Evolutionary conservation across 2,113 vertebrate species (phyloP).

Genomic region (Enhydra lutris): DNA sequence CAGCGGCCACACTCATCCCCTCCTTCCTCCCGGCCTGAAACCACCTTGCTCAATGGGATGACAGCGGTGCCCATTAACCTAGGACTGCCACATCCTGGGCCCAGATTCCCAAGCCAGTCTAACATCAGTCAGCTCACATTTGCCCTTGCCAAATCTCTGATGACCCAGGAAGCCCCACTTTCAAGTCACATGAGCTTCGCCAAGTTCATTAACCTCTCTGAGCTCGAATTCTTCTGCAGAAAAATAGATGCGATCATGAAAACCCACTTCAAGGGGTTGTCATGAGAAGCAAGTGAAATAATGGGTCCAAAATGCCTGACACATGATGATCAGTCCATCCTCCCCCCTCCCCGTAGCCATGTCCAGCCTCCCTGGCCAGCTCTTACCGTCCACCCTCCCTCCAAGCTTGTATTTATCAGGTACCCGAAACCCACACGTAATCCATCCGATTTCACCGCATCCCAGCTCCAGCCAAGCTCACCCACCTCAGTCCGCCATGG

Average conservation of each 20-base stretch:
- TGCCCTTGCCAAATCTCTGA: neutral
- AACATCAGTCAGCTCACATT: neutral
- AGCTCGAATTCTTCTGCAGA: neutral
- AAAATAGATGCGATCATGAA: neutral
- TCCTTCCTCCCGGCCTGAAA: neutral
- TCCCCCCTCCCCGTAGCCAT: neutral
- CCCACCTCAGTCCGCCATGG: rapidly evolving
- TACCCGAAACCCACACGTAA: neutral
- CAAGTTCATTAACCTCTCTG: neutral
- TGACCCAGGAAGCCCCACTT: neutral
- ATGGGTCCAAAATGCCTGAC: rapidly evolving
- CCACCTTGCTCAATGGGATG: neutral
- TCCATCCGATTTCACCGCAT: neutral
- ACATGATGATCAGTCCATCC: neutral
- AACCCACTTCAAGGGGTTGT: neutral
- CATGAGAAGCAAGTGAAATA: neutral
- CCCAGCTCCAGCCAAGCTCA: neutral
- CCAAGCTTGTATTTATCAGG: neutral
- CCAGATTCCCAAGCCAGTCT: neutral
- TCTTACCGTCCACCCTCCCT: neutral
- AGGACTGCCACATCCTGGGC: rapidly evolving
- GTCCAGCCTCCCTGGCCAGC: neutral
- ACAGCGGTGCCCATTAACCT: too few species aligned
- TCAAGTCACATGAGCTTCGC: neutral
- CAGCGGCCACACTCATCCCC: neutral